Conservation (phyloP, 2,797 vertebrate genomes). For the Hirundo rustica region DNA sequence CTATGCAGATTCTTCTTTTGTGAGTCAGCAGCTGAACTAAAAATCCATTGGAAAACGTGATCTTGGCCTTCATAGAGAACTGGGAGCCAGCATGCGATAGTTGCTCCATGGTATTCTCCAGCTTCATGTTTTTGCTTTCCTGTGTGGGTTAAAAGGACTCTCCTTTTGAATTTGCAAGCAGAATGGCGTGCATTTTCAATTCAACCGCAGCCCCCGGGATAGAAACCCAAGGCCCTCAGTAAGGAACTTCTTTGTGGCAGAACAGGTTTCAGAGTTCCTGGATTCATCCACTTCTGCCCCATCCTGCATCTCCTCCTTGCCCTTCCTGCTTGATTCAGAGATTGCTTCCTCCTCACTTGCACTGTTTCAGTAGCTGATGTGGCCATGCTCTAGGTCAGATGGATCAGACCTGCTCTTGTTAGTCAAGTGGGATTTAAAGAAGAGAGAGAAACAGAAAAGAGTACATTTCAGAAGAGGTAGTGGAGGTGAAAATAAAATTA, state of each 20-base stretch:
- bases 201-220: not conserved
- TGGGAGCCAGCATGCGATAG: not conserved
- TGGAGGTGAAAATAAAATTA: not conserved
- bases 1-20: not conserved
- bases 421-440: not conserved
- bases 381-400: not conserved
- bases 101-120: not conserved
- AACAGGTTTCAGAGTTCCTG: not conserved
- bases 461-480: not conserved
- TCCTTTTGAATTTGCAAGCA: not conserved
- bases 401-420: not conserved
- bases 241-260: not conserved
- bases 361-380: not conserved
- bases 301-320: not conserved
- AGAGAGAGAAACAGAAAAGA: not conserved
- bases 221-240: not conserved
- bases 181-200: not conserved
- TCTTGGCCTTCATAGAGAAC: not conserved
- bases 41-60: not conserved
- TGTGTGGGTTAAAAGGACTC: not conserved
- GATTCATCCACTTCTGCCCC: not conserved
- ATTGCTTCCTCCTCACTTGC: not conserved
- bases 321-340: not conserved
- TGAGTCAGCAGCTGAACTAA: not conserved
- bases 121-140: not conserved